phyloP scores from a whole-genome alignment of 1,140 invertebrate genomes.

The Leptopilina clavipes region DNA sequence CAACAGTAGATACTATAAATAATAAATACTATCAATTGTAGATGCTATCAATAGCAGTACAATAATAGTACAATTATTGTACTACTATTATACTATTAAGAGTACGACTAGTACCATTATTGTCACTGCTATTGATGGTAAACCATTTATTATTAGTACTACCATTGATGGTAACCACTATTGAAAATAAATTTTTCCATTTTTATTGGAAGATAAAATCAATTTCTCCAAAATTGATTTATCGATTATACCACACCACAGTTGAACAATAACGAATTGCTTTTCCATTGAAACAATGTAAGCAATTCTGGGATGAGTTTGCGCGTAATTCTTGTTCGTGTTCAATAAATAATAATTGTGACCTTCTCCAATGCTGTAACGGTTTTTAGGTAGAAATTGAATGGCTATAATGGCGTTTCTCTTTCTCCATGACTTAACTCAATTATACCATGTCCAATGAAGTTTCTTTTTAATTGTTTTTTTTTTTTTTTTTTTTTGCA shows the following conservation, averaged over 20 bases:
- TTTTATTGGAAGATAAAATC: not conserved
- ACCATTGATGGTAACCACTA: too few species aligned
- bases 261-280: not conserved
- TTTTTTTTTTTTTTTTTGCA: too few species aligned
- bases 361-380: not conserved
- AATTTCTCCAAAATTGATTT: not conserved
- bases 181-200: not conserved
- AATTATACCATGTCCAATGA: constrained; percentile 16
- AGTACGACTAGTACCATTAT: too few species aligned
- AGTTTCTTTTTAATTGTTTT: constrained; percentile 1
- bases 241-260: not conserved
- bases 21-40: too few species aligned
- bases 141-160: too few species aligned
- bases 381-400: not conserved
- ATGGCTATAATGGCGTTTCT: constrained; percentile 12
- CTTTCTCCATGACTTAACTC: constrained; percentile 31
- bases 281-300: not conserved
- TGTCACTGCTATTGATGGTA: too few species aligned
- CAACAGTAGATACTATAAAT: too few species aligned
- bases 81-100: too few species aligned
- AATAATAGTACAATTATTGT: too few species aligned
- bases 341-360: constrained; percentile 29
- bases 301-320: not conserved
- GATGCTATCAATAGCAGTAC: too few species aligned
- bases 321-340: not conserved